Percentiles rank a stretch among this genome's conserved stretches.
Evolutionary conservation across 2,888 invertebrate genomes (phyloP).

Genomic region (Drosophila quinaria): DNA sequence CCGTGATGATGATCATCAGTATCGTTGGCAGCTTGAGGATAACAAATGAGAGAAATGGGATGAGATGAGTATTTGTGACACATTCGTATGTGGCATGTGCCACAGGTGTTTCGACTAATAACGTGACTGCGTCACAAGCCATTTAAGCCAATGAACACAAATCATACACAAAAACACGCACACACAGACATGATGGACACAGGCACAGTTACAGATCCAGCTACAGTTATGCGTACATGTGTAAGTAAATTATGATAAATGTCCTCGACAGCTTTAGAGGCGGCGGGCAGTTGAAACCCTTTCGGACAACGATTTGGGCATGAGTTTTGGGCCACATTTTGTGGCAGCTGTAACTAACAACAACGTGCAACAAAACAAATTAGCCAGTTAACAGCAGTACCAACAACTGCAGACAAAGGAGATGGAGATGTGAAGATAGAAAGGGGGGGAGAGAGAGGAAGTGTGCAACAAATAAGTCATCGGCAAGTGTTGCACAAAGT

Average conservation of each 20-base stretch:
- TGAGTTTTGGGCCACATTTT: conserved; percentile 42
- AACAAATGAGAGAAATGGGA: conserved; percentile 80
- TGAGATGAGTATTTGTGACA: conserved; percentile 55
- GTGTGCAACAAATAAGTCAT: conserved; percentile 26
- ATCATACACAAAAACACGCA: conserved; percentile 50
- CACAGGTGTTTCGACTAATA: conserved; percentile 85
- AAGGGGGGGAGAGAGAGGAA: neutral
- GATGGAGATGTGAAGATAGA: neutral
- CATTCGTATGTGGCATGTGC: conserved; percentile 75
- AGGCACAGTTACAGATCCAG: conserved; percentile 7
- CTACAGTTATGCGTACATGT: conserved; percentile 37
- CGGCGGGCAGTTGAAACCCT: conserved; percentile 61
- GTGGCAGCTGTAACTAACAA: conserved; percentile 80
- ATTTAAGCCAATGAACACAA: conserved; percentile 76
- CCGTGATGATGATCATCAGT: conserved; percentile 4
- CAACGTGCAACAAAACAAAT: conserved; percentile 74
- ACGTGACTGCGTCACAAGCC: conserved; percentile 61
- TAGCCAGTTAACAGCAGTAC: conserved; percentile 76
- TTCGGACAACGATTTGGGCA: conserved; percentile 30
- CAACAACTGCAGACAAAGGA: conserved; percentile 22
- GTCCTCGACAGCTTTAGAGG: conserved; percentile 73
- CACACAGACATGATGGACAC: conserved; percentile 16
- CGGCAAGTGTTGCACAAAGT: conserved; percentile 46
- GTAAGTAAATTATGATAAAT: conserved; percentile 80
- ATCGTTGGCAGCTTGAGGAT: conserved; percentile 43